Percentiles rank a stretch among this genome's conserved stretches.
phyloP scores from a whole-genome alignment of 2,888 invertebrate genomes.

The Subacronicta megacephala region DNA sequence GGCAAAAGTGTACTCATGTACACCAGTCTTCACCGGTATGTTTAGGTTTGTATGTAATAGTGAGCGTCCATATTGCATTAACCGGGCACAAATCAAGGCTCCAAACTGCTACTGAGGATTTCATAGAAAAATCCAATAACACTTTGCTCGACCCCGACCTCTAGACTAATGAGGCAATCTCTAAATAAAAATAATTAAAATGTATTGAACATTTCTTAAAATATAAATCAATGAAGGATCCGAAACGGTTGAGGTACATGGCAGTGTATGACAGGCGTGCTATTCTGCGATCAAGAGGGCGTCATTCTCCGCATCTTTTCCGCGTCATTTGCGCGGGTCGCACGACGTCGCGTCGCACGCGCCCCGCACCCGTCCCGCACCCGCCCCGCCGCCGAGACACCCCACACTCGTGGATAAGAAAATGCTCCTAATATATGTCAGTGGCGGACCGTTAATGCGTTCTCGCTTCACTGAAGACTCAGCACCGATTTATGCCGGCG shows the following conservation, averaged over 20 bases:
- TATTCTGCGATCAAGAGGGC: slow-evolving; percentile 76
- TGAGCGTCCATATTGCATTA: too few relatives aligned
- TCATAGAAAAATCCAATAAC: too few relatives aligned
- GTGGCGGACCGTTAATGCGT: slow-evolving; percentile 75
- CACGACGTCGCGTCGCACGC: slow-evolving; percentile 46
- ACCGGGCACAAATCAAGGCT: too few relatives aligned
- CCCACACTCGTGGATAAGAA: slow-evolving; percentile 65
- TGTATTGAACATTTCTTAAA: slow-evolving; percentile 30
- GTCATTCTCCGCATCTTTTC: slow-evolving; percentile 80
- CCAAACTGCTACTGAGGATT: too few relatives aligned
- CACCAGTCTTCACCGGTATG: too few relatives aligned
- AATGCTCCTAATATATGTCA: slow-evolving; percentile 67
- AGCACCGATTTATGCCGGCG: slow-evolving; percentile 79
- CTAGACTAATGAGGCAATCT: too few relatives aligned
- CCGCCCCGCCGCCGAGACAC: slow-evolving; percentile 26
- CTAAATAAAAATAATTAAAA: slow-evolving; percentile 42
- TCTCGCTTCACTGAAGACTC: slow-evolving; percentile 77
- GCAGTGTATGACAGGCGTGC: slow-evolving; percentile 60
- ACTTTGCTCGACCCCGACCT: too few relatives aligned
- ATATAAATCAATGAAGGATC: slow-evolving; percentile 50
- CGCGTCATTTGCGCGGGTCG: slow-evolving; percentile 81
- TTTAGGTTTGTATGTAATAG: too few relatives aligned
- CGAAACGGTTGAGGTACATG: slow-evolving; percentile 35
- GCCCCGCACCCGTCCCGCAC: slow-evolving; percentile 40
- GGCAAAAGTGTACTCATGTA: too few relatives aligned